Evolutionary conservation across 2,797 vertebrate species (phyloP), one percentile per base, ranked within the genome.

Genomic region (Helarctos malayanus): DNA sequence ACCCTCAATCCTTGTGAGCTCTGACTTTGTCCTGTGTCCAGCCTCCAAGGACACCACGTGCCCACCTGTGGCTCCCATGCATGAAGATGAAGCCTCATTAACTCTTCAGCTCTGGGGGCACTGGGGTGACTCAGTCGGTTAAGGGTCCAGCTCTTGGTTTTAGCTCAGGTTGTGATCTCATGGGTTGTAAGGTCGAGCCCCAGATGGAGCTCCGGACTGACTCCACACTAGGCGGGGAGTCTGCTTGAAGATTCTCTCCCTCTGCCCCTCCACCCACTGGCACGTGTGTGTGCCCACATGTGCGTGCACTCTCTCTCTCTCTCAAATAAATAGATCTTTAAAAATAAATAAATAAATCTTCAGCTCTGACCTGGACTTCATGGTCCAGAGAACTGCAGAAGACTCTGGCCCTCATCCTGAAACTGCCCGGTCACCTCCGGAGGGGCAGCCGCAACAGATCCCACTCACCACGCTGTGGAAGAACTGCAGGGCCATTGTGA

Each of bases 51-150:
- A 76, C 4, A 18, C 1, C 0, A 13, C 47, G 4, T 9, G 8
- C 29, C 87, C 14, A 23, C 47, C 57, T 23, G 75, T 27, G 79
- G 65, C 16, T 96, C 41, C 89, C 76, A 38, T 76, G 95, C 47
- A 18, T 35, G 19, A 69, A 61, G 54, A 86, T 18, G 93, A 89
- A 91, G 87, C 45, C 83, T 95, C 13, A 3, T 85, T 91, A 89
- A 85, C 73, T 69, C 3, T 47, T 52, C 38, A 65, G 69, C 57
- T 45, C 29, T 92, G 69, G 65, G n/a, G 65, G 18, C n/a, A 54
- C 61, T 57, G 54, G 79, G 69, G 9, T 68, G 65, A 21, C n/a
- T 68, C 65, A 35, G n/a, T 68, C 2, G 0, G 65, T 35, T 68
- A 68, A 68, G 65, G n/a, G 18, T 68, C 65, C 65, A 68, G 29